A percentile compares a stretch with the other conserved stretches of the same genome.
Evolutionary conservation across 2,113 vertebrate species (phyloP).

Genomic region (Alligator mississippiensis): DNA sequence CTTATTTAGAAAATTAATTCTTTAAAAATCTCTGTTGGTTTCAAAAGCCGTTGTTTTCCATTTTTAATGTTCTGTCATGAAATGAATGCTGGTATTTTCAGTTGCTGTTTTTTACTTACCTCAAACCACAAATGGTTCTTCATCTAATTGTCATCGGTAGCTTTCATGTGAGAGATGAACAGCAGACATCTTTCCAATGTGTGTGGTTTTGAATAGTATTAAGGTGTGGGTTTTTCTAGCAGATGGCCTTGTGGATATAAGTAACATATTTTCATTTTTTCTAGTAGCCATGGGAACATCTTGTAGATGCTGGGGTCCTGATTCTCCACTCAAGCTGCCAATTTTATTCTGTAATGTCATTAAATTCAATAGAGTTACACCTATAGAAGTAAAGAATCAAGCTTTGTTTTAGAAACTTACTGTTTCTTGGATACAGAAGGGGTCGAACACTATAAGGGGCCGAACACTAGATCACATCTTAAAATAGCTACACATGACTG

Average conservation of each 20-base stretch:
- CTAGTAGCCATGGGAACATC: background rate
- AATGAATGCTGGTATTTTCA: background rate
- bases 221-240: background rate
- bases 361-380: background rate
- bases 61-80: slow-evolving; percentile 4
- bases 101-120: background rate
- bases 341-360: background rate
- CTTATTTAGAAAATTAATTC: background rate
- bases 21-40: background rate
- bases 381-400: background rate
- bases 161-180: slow-evolving; percentile 16
- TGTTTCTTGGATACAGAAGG: background rate
- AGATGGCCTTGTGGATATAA: background rate
- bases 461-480: background rate
- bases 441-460: background rate
- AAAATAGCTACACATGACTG: background rate
- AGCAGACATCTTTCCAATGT: background rate
- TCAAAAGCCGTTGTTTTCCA: background rate
- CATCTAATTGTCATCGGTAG: background rate
- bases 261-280: background rate
- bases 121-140: background rate
- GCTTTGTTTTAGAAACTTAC: background rate
- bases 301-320: background rate
- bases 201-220: background rate
- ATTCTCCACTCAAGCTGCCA: background rate